Percentiles rank a stretch among this genome's conserved stretches.
Evolutionary conservation across 2,888 invertebrate species (phyloP).

Genomic region (Conops quadrifasciatus): DNA sequence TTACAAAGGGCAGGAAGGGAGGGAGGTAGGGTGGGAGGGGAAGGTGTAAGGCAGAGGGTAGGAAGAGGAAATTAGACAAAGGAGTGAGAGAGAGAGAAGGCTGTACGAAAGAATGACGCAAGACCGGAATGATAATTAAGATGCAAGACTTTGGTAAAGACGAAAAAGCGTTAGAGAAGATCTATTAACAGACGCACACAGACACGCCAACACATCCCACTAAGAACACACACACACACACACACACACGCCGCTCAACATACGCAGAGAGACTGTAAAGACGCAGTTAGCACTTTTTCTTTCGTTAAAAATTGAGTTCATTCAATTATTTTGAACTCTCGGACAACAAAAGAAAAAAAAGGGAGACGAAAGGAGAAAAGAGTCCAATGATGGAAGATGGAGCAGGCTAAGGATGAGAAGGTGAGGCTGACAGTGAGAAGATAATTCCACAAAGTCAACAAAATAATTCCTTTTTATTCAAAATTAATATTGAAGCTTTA

Average conservation of each 20-base stretch:
- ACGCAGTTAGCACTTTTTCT: conserved; percentile 28
- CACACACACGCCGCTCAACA: background rate
- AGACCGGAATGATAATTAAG: background rate
- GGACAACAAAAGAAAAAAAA: conserved; percentile 33
- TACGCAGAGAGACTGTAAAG: background rate
- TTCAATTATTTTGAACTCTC: conserved; percentile 24
- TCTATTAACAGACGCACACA: conserved; percentile 23
- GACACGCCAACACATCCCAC: too few relatives aligned
- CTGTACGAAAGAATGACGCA: background rate
- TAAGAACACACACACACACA: too few relatives aligned
- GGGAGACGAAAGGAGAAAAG: conserved; percentile 34
- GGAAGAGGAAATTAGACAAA: background rate
- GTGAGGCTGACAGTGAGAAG: too few relatives aligned
- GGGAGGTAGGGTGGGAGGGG: background rate
- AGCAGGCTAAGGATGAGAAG: too few relatives aligned
- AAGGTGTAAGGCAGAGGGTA: background rate
- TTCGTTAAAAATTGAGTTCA: conserved; percentile 31
- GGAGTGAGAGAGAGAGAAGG: background rate
- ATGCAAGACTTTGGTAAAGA: background rate
- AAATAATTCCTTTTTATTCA: too few relatives aligned
- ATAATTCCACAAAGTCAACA: too few relatives aligned
- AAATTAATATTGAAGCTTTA: too few relatives aligned
- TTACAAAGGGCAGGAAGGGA: background rate
- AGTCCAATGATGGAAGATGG: background rate
- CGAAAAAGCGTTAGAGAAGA: background rate